Conservation (phyloP, 2,888 invertebrate species). For the Apoda limacodes region DNA sequence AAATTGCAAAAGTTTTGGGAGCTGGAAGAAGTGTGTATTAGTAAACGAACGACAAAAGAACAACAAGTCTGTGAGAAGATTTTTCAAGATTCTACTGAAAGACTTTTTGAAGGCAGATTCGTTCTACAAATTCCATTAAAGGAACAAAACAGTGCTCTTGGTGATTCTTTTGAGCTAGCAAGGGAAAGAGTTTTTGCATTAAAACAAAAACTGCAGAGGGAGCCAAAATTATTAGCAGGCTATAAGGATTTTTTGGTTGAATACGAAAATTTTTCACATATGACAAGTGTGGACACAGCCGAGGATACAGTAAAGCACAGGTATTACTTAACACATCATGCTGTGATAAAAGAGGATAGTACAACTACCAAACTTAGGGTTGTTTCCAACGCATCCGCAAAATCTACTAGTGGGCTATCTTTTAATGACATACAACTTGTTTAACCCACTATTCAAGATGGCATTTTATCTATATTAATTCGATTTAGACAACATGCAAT, state of each 20-base stretch:
- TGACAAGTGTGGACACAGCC: constrained; percentile 18
- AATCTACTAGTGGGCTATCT: constrained; percentile 19
- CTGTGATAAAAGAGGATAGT: constrained; percentile 21
- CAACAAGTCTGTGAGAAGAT: no score
- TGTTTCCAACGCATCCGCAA: constrained; percentile 26
- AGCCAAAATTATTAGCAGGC: constrained; percentile 14
- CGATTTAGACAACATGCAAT: constrained; percentile 25
- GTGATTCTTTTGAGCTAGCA: no score
- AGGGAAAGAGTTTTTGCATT: constrained; percentile 18
- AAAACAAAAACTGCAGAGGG: constrained; percentile 17
- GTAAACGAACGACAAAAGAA: no score
- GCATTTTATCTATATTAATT: no score
- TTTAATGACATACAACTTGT: constrained; percentile 26
- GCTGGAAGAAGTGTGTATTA: no score
- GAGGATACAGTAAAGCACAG: constrained; percentile 2
- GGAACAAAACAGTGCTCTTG: no score
- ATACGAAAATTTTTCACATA: constrained; percentile 12
- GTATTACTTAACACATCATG: constrained; percentile 23
- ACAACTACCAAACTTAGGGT: constrained; percentile 24
- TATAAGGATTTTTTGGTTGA: constrained; percentile 16
- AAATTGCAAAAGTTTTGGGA: constrained; percentile 19
- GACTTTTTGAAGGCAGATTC: constrained; percentile 19
- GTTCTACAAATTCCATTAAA: no score
- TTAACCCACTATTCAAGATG: no score
- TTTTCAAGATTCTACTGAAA: constrained; percentile 16